Evolutionary conservation across 1,140 invertebrate species (phyloP), one percentile per base, ranked within the genome.

Genomic region (Wiebesia pumilae): DNA sequence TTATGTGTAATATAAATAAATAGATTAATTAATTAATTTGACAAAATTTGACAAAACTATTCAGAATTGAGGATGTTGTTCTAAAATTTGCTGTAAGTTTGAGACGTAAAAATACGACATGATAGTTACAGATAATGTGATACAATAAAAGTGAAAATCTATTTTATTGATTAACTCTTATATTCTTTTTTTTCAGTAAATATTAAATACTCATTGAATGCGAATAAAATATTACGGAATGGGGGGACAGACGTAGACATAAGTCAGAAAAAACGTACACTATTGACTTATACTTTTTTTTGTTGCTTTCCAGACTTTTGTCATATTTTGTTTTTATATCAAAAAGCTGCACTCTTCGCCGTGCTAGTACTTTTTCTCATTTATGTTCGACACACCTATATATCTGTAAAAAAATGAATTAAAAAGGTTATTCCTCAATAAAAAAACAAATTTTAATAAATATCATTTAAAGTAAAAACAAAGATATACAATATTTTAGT

Each of bases 201-300:
- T 87, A 88, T 88, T 88, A 79, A 87, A 88, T 85, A 85, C 78
- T 88, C 83, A 80, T 88, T 88, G 85, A 85, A 84, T 84, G 81
- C 88, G 87, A 89, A 90, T 78, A 87, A 88, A 90, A 75, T 87
- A 87, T 84, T 88, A 86, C 87, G 88, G 87, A 90, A 89, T 89
- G 88, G 88, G 84, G 87, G 85, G 81, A 89, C 67, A 89, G 75
- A 86, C 77, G 75, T 84, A 83, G 86, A 89, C 87, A 90, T 87
- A 90, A 89, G 88, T 91, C 88, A 88, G 86, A 88, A 73, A 92
- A 90, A 91, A 91, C 90, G 84, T 89, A 90, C 90, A 87, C 88
- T 90, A 90, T 89, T 87, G 78, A 87, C 82, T 87, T 87, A 75
- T 84, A 87, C 78, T 88, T 83, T 83, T 86, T 78, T 80, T 86